Evolutionary conservation across 2,113 vertebrate species (phyloP).

Genomic region (Trematomus loennbergii): DNA sequence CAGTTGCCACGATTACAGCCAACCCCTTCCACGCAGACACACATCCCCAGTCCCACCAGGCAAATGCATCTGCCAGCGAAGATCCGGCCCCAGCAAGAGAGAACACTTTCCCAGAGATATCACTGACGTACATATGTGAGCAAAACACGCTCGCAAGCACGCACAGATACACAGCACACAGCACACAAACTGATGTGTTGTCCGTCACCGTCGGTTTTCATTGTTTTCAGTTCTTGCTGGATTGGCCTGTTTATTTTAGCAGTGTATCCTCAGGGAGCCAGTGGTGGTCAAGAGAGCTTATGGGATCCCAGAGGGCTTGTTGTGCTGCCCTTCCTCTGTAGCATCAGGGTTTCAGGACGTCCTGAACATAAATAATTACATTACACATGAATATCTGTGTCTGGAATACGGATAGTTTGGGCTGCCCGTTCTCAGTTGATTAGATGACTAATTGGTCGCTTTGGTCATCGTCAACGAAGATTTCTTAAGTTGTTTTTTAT

Average conservation of each 20-base stretch:
- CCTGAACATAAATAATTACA: slow-evolving; percentile 23
- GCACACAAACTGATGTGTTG: slow-evolving; percentile 23
- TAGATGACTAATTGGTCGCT: too few relatives aligned
- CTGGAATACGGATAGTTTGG: not conserved
- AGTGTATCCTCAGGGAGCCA: slow-evolving; percentile 21
- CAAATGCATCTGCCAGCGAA: slow-evolving; percentile 74
- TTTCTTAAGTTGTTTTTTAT: too few relatives aligned
- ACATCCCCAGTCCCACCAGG: slow-evolving; percentile 70
- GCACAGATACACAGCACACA: slow-evolving; percentile 19
- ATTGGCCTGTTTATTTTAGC: slow-evolving; percentile 60
- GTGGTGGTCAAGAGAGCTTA: slow-evolving; percentile 29
- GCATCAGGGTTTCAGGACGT: slow-evolving; percentile 2
- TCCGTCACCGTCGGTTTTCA: slow-evolving; percentile 50
- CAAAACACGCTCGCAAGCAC: slow-evolving; percentile 41
- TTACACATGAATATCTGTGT: not conserved
- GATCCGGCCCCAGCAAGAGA: slow-evolving; percentile 64
- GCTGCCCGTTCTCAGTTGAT: not conserved
- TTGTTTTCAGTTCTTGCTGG: slow-evolving; percentile 52
- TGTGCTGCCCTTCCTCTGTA: slow-evolving; percentile 26
- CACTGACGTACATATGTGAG: slow-evolving; percentile 71
- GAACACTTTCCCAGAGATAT: slow-evolving; percentile 82
- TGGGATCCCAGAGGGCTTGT: not conserved
- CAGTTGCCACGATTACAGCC: slow-evolving; percentile 64
- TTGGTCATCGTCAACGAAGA: too few relatives aligned
- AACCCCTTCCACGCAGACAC: slow-evolving; percentile 41